Conservation (phyloP, 2,888 invertebrate species). For the Drosophila differens region DNA sequence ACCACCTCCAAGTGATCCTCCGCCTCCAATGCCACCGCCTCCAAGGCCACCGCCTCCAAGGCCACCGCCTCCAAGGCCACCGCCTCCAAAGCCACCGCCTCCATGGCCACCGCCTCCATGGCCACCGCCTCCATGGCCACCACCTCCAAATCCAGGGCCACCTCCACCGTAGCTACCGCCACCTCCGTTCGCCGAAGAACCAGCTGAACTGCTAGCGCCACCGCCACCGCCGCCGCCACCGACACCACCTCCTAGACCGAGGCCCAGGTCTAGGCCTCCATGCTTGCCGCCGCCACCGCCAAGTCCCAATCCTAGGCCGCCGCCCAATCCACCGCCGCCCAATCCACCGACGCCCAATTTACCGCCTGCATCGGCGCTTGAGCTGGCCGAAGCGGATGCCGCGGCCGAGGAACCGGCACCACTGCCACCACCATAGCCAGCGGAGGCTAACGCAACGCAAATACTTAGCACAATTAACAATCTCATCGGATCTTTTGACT, state of each 20-base stretch:
- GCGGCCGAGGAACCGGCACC: slow-evolving; percentile 42
- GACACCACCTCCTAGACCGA: slow-evolving; percentile 12
- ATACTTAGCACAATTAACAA: slow-evolving; percentile 72
- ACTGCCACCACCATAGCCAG: slow-evolving; percentile 64
- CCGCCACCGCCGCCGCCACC: slow-evolving; percentile 28
- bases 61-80: slow-evolving; percentile 5
- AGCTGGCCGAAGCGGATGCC: slow-evolving; percentile 54
- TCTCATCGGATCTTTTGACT: slow-evolving; percentile 70
- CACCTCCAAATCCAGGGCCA: slow-evolving; percentile 26
- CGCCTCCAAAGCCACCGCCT: not conserved
- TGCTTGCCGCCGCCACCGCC: slow-evolving; percentile 41
- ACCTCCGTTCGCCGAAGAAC: slow-evolving; percentile 22
- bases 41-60: slow-evolving; percentile 16
- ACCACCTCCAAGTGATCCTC: slow-evolving; percentile 11
- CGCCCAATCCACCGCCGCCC: slow-evolving; percentile 1
- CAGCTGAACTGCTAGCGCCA: slow-evolving; percentile 9
- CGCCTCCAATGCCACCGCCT: not conserved
- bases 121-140: slow-evolving; percentile 17
- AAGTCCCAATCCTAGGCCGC: slow-evolving; percentile 39
- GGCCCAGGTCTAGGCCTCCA: slow-evolving; percentile 3
- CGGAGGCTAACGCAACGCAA: slow-evolving; percentile 67
- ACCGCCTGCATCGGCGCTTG: slow-evolving; percentile 35
- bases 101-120: slow-evolving; percentile 18
- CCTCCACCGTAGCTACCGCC: slow-evolving; percentile 27
- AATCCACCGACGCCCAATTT: slow-evolving; percentile 38